Evolutionary conservation across 1,140 invertebrate species (phyloP), one percentile per base, ranked within the genome.

Genomic region (Drosophila asahinai): DNA sequence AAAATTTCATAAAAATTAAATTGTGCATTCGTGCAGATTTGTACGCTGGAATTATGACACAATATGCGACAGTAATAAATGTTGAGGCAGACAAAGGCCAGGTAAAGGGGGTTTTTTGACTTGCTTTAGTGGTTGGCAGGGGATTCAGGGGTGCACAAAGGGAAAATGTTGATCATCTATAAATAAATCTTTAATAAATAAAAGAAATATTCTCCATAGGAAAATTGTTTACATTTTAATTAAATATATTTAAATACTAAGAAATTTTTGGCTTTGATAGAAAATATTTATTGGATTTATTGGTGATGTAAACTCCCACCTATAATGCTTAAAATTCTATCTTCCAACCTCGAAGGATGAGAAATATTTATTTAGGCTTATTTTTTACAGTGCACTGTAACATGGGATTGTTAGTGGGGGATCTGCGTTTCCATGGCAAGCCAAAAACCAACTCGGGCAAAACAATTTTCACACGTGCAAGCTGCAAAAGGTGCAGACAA

Each of bases 391-490:
- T 57, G 54, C 0, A 57, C 14, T 25, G 54, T 25, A 25, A 40
- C 19, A 25, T 40, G 42, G 22, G 4, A 33, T 25, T 30, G 25
- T 30, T 65, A 12, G 43, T 27, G 45, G 17, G 25, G 51, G 19
- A 42, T 38, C 45, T 38, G 45, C 55, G 55, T 74, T 74, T 5
- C 71, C 71, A 74, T 74, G 67, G 68, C 38, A 43, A 43, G 55
- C 54, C 38, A 74, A 74, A 70, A 74, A 74, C 70, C 68, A 74
- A 67, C 73, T 77, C 74, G 33, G 47, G 72, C 73, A 81, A 72
- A 66, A 81, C 65, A 67, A 77, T 77, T 82, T 81, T 77, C 64
- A 79, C 81, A 79, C 80, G 68, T 83, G 60, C 75, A 82, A 82
- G 57, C 55, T 75, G 59, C 54, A 77, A 83, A 74, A 82, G 68